Percentiles rank a stretch among this genome's conserved stretches.
phyloP scores from a whole-genome alignment of 2,113 vertebrate species.

The Silurus glanis region DNA sequence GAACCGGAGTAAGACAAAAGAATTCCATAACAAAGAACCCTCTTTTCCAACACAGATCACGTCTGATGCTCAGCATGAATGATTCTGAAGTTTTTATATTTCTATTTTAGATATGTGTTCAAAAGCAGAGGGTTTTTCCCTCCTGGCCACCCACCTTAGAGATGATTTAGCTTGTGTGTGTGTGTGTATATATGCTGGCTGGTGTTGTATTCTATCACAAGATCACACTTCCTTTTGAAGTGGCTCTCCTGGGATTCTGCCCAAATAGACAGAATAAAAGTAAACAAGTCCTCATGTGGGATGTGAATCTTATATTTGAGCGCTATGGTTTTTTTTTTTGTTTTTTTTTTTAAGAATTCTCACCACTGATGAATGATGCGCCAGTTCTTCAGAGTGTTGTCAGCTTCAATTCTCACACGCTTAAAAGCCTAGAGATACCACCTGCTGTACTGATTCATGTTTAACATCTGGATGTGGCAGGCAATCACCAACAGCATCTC shows the following conservation, averaged over 20 bases:
- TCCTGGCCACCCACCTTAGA: not conserved
- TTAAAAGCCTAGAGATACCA: constrained; percentile 22
- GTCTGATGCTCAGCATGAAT: not conserved
- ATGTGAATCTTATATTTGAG: constrained; percentile 6
- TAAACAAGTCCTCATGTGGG: constrained; percentile 21
- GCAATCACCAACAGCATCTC: constrained; percentile 18
- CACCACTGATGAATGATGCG: constrained; percentile 4
- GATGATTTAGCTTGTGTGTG: not conserved
- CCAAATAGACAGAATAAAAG: constrained; percentile 16
- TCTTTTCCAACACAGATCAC: not conserved
- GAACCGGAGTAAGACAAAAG: not conserved
- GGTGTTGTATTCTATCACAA: constrained; percentile 21
- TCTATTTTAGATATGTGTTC: not conserved
- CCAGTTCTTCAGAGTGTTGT: constrained; percentile 18
- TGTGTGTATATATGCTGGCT: not conserved
- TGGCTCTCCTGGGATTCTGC: constrained; percentile 7
- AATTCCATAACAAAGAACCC: not conserved
- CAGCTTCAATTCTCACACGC: constrained; percentile 17
- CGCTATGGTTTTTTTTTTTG: not conserved
- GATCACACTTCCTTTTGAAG: constrained; percentile 24
- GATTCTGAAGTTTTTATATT: not conserved
- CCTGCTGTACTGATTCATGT: constrained; percentile 14
- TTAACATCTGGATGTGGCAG: constrained; percentile 36
- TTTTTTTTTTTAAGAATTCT: not conserved
- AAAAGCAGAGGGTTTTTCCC: constrained; percentile 7